Percentiles rank a stretch among this genome's conserved stretches.
These are phyloP conservation scores for Lepidotrigona ventralis DNA, from an alignment of 1,140 invertebrate species.

Conservation along the genomic window DNA sequence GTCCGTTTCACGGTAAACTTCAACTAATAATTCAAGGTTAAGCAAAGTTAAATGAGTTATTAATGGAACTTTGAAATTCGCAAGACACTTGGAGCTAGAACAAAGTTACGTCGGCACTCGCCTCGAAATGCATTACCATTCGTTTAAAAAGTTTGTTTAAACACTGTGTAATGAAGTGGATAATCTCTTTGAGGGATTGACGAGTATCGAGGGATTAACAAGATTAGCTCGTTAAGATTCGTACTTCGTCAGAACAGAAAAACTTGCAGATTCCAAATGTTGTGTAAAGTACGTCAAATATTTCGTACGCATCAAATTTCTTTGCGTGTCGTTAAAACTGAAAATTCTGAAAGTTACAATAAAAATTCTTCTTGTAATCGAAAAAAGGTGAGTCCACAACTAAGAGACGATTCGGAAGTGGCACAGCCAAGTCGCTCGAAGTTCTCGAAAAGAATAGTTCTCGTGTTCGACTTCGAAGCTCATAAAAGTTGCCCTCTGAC, in stretches of 20 bases:
- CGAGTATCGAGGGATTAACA: not conserved
- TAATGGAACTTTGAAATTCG: not conserved
- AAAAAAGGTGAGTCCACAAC: too few relatives aligned
- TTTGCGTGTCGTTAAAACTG: too few relatives aligned
- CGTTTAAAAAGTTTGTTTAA: not conserved
- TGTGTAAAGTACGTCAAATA: too few relatives aligned
- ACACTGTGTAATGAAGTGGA: not conserved
- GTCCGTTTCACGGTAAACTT: not conserved
- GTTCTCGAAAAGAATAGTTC: not conserved
- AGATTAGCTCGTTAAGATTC: too few relatives aligned
- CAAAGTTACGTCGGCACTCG: not conserved
- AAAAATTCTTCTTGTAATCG: too few relatives aligned
- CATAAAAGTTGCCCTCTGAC: not conserved
- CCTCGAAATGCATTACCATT: not conserved
- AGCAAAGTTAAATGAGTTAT: not conserved
- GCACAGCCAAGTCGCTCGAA: not conserved
- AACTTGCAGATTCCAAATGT: not conserved
- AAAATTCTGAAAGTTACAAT: too few relatives aligned
- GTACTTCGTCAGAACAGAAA: not conserved
- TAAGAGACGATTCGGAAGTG: too few relatives aligned
- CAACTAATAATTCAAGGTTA: constrained; percentile 2
- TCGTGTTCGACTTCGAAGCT: not conserved
- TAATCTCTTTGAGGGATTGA: not conserved
- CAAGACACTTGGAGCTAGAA: not conserved
- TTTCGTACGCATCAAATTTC: too few relatives aligned